phyloP scores from a whole-genome alignment of 2,113 vertebrate species.

The Etia nguti region DNA sequence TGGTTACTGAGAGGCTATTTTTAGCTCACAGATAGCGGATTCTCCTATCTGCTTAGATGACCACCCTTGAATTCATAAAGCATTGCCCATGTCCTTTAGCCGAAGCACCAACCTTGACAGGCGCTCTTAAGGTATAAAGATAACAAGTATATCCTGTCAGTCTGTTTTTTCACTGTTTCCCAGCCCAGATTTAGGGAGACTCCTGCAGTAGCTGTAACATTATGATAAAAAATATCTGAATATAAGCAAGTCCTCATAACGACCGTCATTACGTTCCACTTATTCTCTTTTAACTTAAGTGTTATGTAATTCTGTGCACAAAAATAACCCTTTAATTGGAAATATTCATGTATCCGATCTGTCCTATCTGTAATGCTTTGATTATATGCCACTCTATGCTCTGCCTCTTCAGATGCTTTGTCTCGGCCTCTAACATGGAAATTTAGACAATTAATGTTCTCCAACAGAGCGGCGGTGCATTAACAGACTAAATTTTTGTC shows the following conservation, averaged over 20 bases:
- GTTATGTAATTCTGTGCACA: background rate
- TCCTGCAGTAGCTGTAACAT: background rate
- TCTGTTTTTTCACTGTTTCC: background rate
- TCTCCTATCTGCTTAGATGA: conserved; percentile 47
- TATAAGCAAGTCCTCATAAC: conserved; percentile 7
- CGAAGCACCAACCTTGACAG: conserved; percentile 1
- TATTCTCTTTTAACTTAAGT: background rate
- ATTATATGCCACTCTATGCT: background rate
- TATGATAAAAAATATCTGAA: background rate
- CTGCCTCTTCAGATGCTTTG: background rate
- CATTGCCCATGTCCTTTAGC: conserved; percentile 31
- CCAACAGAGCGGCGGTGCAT: background rate
- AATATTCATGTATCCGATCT: conserved; percentile 14
- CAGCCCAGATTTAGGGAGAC: background rate
- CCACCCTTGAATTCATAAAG: conserved; percentile 61
- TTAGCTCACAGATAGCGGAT: conserved; percentile 56
- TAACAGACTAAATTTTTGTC: background rate
- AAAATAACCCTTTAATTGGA: background rate
- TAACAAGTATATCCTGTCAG: background rate
- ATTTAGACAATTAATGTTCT: background rate
- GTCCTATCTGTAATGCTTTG: background rate
- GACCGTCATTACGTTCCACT: background rate
- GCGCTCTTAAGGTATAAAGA: background rate
- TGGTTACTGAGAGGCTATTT: conserved; percentile 55
- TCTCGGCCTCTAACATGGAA: background rate